These are phyloP conservation scores for Pachyramphus minor DNA, from an alignment of 2,113 vertebrate species.

Conservation along the genomic window DNA sequence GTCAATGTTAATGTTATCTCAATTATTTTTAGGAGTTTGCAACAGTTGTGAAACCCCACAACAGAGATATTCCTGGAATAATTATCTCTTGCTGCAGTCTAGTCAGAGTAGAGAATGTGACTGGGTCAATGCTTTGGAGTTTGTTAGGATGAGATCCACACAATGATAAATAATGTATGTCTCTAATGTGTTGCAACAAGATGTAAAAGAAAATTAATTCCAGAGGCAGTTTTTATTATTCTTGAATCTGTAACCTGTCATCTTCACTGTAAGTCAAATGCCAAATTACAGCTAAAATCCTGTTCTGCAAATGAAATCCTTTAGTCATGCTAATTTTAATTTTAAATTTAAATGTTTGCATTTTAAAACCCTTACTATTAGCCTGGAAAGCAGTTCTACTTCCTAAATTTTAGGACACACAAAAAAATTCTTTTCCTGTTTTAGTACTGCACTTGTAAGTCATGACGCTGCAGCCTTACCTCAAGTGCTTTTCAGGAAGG, in stretches of 20 bases:
- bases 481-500: not conserved
- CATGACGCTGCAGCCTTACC: not conserved
- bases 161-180: constrained; percentile 42
- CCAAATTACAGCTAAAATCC: constrained; percentile 42
- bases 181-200: constrained; percentile 22
- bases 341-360: constrained; percentile 55
- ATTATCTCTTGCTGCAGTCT: not conserved
- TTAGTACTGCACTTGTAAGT: not conserved
- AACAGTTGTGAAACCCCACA: constrained; percentile 7
- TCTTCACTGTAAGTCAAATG: constrained; percentile 17
- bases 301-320: constrained; percentile 48
- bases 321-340: constrained; percentile 57
- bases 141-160: constrained; percentile 13
- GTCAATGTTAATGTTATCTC: not conserved
- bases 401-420: not conserved
- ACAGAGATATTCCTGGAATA: constrained; percentile 13
- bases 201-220: constrained; percentile 53
- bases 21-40: not conserved
- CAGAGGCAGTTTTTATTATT: constrained; percentile 46
- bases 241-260: constrained; percentile 6
- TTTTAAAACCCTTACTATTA: constrained; percentile 12
- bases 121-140: constrained; percentile 14
- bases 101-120: not conserved
- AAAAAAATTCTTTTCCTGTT: not conserved
- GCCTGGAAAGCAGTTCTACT: not conserved